Evolutionary conservation across 2,888 invertebrate genomes (phyloP), one percentile per base, ranked within the genome.

Genomic region (Drosophila antonietae): DNA sequence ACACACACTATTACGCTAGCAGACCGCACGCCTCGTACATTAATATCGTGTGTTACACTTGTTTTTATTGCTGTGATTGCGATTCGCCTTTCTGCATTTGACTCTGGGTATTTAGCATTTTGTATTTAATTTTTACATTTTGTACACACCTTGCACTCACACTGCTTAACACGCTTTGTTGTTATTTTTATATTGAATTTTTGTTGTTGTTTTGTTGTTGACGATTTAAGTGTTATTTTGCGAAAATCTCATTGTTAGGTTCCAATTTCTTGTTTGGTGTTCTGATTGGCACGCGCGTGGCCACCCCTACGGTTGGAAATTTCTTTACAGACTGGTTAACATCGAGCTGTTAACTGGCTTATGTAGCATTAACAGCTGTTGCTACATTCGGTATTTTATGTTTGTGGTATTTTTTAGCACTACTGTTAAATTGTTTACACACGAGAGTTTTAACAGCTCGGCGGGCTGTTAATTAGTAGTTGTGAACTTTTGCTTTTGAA

Each of bases 161-260:
- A 72, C 72, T 60, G 77, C 31, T 73, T 47, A 55, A 53, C 76
- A 69, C 76, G 59, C 70, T 66, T 70, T 63, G 44, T 60, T 61
- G 59, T 15, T 18, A 39, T 28, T 33, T 41, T 41, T 33, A 3
- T 33, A 33, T 18, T 31, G 0, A 12, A 10, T 18, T 49, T 49
- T 47, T n/a, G 33, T 6, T 3, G 15, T 15, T 9, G 1, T 66
- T 66, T 80, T 66, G 37, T 52, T 53, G 23, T 53, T 53, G 23
- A 73, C 69, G 39, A 44, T 73, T 73, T 77, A 67, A 63, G 66
- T 61, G 61, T 68, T 53, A 64, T 77, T 74, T 83, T 71, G 81
- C 81, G 83, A 86, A 80, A 72, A 75, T 77, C 51, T 71, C 80
- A 85, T 83, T 83, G 75, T 77, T 71, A 66, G 67, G 69, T 77